Evolutionary conservation across 2,797 vertebrate species (phyloP).

Genomic region (Hyperoplus immaculatus): DNA sequence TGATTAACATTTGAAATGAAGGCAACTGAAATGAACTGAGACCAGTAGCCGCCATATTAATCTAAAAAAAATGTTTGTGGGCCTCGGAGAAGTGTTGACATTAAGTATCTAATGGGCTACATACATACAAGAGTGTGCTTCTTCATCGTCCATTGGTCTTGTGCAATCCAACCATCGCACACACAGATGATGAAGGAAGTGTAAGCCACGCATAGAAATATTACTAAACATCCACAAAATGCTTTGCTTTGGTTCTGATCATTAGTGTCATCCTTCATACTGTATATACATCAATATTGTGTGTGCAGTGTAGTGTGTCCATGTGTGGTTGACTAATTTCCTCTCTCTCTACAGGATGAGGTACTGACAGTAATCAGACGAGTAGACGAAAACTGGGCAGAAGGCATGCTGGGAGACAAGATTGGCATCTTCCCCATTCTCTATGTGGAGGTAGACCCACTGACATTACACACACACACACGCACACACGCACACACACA

Average conservation of each 20-base stretch:
- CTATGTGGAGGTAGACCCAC: constrained; percentile 94
- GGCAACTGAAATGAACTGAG: constrained; percentile 19
- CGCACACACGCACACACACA: constrained; percentile 4
- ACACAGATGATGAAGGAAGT: not conserved
- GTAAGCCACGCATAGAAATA: not conserved
- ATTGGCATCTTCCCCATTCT: constrained; percentile 98
- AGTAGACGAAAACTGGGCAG: constrained; percentile 99
- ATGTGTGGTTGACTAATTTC: constrained; percentile 57
- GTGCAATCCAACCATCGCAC: not conserved
- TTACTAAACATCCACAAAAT: not conserved
- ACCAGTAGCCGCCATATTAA: constrained; percentile 3
- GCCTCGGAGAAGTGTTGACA: not conserved
- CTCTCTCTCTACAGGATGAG: constrained; percentile 90
- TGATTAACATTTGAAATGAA: constrained; percentile 13
- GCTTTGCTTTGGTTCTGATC: not conserved
- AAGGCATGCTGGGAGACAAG: constrained; percentile 99
- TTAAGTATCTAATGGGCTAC: not conserved
- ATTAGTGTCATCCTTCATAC: too few relatives aligned
- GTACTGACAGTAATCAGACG: constrained; percentile 97
- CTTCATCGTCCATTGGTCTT: not conserved
- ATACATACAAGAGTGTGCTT: not conserved
- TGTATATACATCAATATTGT: not conserved
- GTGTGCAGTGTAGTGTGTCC: constrained; percentile 22
- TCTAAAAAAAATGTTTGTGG: not conserved
- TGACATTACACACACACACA: constrained; percentile 22